Conservation (phyloP, 2,113 vertebrate species). For the Anolis carolinensis region DNA sequence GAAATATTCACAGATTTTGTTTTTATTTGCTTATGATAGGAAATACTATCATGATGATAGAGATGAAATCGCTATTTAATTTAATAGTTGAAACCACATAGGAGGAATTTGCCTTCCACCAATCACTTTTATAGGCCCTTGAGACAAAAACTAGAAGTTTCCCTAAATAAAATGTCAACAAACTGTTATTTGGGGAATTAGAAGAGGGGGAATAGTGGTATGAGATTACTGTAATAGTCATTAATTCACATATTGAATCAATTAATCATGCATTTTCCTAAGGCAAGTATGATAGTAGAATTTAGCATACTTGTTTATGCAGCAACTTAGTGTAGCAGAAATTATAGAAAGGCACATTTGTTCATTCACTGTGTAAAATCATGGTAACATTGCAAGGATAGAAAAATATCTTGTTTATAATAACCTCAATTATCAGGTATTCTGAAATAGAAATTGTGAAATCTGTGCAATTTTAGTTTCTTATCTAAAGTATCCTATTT, state of each 20-base stretch:
- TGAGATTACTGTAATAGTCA: not conserved
- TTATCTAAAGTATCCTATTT: not conserved
- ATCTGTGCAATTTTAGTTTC: not conserved
- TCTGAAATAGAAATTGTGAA: not conserved
- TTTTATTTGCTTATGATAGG: not conserved
- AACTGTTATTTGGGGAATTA: not conserved
- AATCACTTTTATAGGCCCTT: not conserved
- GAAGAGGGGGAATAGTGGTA: constrained; percentile 8
- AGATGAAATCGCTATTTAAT: not conserved
- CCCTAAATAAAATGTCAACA: not conserved
- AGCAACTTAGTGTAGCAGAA: constrained; percentile 29
- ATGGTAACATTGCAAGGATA: constrained; percentile 35
- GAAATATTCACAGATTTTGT: not conserved
- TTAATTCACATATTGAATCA: constrained; percentile 29
- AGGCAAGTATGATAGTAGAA: constrained; percentile 3
- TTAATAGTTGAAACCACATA: not conserved
- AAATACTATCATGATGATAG: not conserved
- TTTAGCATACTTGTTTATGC: constrained; percentile 7
- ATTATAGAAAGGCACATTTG: constrained; percentile 28
- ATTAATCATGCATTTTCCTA: constrained; percentile 16
- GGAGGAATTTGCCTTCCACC: constrained; percentile 5
- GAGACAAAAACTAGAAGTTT: not conserved
- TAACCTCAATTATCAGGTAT: not conserved
- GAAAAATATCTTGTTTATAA: constrained; percentile 37
- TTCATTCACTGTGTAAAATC: not conserved